Conservation (phyloP, 2,797 vertebrate genomes). For the Agapornis canus region DNA sequence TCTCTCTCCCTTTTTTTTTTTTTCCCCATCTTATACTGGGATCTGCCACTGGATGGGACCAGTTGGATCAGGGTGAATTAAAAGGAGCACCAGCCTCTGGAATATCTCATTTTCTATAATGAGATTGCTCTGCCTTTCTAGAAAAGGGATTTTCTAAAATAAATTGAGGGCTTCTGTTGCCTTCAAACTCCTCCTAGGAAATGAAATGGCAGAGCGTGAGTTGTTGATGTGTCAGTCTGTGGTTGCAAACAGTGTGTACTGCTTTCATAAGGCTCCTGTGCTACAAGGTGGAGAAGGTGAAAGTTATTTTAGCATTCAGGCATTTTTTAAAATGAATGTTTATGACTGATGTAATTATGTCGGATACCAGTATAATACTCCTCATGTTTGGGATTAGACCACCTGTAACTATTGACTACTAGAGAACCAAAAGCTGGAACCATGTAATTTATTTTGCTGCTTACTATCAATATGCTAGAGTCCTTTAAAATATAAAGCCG, state of each 20-base stretch:
- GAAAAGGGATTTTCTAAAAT: not conserved
- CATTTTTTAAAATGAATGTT: not conserved
- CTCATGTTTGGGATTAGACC: not conserved
- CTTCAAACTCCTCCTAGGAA: not conserved
- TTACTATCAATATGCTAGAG: not conserved
- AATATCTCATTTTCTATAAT: not conserved
- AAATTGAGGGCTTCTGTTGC: not conserved
- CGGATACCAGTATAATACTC: not conserved
- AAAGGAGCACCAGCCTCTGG: not conserved
- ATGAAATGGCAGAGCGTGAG: fast-evolving
- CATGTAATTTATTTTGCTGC: not conserved
- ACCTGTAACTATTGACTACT: not conserved
- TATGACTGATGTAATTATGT: fast-evolving
- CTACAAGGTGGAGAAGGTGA: not conserved
- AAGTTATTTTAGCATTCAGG: not conserved
- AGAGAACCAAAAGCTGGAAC: not conserved
- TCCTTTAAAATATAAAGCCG: not conserved
- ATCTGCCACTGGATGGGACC: not conserved
- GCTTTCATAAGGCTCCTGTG: not conserved
- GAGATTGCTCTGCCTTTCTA: not conserved
- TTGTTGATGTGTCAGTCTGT: not conserved
- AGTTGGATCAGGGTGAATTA: not conserved
- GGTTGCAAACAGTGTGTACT: not conserved
- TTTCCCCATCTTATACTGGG: not conserved
- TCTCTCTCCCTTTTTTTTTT: not conserved